Conservation (phyloP, 2,888 invertebrate genomes). For the Abrostola tripartita region DNA sequence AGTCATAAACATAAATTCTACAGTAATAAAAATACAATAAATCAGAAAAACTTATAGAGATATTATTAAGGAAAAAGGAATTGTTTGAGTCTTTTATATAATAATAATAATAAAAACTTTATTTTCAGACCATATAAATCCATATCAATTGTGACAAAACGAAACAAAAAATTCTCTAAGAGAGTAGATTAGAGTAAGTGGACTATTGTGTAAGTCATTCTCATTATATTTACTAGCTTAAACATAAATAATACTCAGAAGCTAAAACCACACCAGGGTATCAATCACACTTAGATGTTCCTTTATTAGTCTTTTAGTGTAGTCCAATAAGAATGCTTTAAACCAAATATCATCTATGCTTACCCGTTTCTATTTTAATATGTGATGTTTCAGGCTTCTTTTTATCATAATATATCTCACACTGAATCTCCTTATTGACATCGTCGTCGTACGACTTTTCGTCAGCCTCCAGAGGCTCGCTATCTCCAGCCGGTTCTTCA, state of each 20-base stretch:
- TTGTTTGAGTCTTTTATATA: too few relatives aligned
- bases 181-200: too few relatives aligned
- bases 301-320: not conserved
- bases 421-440: conserved; percentile 35
- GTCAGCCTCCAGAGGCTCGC: conserved; percentile 49
- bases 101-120: too few relatives aligned
- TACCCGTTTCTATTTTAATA: conserved; percentile 78
- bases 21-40: too few relatives aligned
- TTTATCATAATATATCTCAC: conserved; percentile 64
- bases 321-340: not conserved
- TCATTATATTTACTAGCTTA: too few relatives aligned
- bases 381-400: conserved; percentile 79
- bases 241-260: too few relatives aligned
- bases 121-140: too few relatives aligned
- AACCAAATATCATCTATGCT: conserved; percentile 9
- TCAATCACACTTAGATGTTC: not conserved
- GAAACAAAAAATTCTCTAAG: too few relatives aligned
- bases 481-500: conserved; percentile 44
- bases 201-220: too few relatives aligned
- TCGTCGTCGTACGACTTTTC: conserved; percentile 48
- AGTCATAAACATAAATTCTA: not conserved
- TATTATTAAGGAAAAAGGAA: too few relatives aligned
- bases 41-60: too few relatives aligned
- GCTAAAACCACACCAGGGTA: not conserved
- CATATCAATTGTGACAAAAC: too few relatives aligned